Percentiles rank a stretch among this genome's conserved stretches.
Evolutionary conservation across 2,113 vertebrate genomes (phyloP).

Genomic region (Crotalus tigris): DNA sequence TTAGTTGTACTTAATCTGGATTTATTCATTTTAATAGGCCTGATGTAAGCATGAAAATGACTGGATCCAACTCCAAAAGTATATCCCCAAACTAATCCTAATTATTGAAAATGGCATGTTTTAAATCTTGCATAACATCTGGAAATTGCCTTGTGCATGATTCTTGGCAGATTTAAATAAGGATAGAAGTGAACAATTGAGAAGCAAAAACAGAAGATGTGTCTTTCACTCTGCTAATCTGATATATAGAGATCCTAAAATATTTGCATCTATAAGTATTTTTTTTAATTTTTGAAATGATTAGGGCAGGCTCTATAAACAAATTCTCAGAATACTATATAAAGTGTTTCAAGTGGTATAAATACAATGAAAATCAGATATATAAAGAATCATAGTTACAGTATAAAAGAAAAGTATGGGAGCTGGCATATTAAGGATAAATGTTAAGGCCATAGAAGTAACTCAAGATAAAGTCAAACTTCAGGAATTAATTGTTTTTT

Average conservation of each 20-base stretch:
- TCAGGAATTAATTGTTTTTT: neutral
- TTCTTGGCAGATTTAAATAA: neutral
- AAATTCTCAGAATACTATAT: neutral
- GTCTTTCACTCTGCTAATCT: neutral
- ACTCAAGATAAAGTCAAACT: neutral
- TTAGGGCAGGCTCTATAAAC: neutral
- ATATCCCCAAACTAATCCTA: neutral
- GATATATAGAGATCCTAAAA: neutral
- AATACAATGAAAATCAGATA: neutral
- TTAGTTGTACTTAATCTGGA: neutral
- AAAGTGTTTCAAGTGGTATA: neutral
- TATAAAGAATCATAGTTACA: neutral
- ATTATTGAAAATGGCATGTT: neutral
- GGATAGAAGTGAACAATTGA: neutral
- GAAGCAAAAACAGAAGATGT: neutral
- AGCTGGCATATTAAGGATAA: neutral
- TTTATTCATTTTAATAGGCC: neutral
- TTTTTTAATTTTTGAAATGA: neutral
- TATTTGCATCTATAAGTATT: neutral
- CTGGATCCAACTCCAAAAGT: neutral
- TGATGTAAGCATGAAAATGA: neutral
- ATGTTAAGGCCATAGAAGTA: neutral
- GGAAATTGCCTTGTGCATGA: neutral
- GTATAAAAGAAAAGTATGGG: neutral
- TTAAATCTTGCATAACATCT: neutral